Percentiles rank a stretch among this genome's conserved stretches.
phyloP scores from a whole-genome alignment of 2,888 invertebrate species.

The Kuschelorhynchus macadamiae region DNA sequence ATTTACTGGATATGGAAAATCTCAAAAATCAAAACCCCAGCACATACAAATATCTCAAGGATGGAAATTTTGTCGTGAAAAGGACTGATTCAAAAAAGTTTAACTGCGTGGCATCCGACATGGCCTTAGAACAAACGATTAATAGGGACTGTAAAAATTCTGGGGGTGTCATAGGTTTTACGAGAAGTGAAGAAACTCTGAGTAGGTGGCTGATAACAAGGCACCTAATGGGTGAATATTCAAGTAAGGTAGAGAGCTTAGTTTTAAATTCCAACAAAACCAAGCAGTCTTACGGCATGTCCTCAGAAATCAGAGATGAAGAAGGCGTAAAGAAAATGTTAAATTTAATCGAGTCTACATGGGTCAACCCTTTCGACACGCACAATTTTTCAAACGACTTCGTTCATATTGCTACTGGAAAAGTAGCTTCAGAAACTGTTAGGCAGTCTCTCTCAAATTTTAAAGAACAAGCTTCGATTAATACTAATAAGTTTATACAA shows the following conservation, averaged over 20 bases:
- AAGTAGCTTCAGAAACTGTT: neutral
- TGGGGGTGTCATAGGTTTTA: neutral
- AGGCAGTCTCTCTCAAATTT: neutral
- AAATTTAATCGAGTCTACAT: neutral
- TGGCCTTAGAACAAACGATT: neutral
- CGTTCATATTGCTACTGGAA: neutral
- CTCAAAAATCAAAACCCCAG: neutral
- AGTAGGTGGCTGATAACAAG: neutral
- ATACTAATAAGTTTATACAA: neutral
- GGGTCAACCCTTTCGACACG: neutral
- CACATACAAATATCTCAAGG: neutral
- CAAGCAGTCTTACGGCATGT: neutral
- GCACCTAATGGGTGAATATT: neutral
- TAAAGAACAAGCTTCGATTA: neutral
- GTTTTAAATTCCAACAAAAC: neutral
- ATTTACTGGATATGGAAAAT: neutral
- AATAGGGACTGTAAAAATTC: neutral
- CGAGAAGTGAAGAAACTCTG: neutral
- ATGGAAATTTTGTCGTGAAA: neutral
- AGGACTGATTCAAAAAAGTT: neutral
- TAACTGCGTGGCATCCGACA: neutral
- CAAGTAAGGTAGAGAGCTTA: neutral
- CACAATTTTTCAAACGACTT: neutral
- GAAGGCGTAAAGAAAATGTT: neutral
- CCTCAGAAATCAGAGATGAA: neutral